Percentiles rank a stretch among this genome's conserved stretches.
phyloP scores from a whole-genome alignment of 2,113 vertebrate genomes.

The Macquaria australasica region DNA sequence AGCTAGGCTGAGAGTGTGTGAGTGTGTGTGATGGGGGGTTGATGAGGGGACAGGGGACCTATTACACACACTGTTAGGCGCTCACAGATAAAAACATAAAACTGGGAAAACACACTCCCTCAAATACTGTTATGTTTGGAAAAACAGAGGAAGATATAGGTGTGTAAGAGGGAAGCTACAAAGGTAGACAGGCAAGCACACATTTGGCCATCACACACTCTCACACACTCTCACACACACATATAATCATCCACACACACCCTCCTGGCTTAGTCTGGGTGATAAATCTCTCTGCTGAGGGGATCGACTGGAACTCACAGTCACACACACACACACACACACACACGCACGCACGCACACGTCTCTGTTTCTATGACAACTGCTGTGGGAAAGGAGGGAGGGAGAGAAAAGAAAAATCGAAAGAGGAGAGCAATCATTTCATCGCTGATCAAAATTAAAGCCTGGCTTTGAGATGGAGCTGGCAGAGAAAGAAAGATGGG shows the following conservation, averaged over 20 bases:
- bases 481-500: slow-evolving; percentile 65
- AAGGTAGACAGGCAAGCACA: slow-evolving; percentile 48
- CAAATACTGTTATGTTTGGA: slow-evolving; percentile 65
- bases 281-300: slow-evolving; percentile 90
- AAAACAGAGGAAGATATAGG: slow-evolving; percentile 62
- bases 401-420: slow-evolving; percentile 72
- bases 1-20: slow-evolving; percentile 73
- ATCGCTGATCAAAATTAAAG: slow-evolving; percentile 89
- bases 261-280: slow-evolving; percentile 84
- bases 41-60: slow-evolving; percentile 78
- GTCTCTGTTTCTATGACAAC: slow-evolving; percentile 90
- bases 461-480: slow-evolving; percentile 72
- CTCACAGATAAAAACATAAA: slow-evolving; percentile 72
- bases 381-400: slow-evolving; percentile 73
- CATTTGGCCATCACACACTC: slow-evolving; percentile 34
- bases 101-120: slow-evolving; percentile 57
- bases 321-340: slow-evolving; percentile 44
- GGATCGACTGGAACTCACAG: slow-evolving; percentile 85
- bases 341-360: slow-evolving; percentile 64
- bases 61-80: slow-evolving; percentile 80
- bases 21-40: slow-evolving; percentile 59
- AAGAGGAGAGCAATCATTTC: slow-evolving; percentile 85
- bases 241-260: slow-evolving; percentile 33
- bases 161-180: slow-evolving; percentile 52
- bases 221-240: slow-evolving; percentile 39